Evolutionary conservation across 2,888 invertebrate species (phyloP).

Genomic region (Caenorhabditis auriculariae): DNA sequence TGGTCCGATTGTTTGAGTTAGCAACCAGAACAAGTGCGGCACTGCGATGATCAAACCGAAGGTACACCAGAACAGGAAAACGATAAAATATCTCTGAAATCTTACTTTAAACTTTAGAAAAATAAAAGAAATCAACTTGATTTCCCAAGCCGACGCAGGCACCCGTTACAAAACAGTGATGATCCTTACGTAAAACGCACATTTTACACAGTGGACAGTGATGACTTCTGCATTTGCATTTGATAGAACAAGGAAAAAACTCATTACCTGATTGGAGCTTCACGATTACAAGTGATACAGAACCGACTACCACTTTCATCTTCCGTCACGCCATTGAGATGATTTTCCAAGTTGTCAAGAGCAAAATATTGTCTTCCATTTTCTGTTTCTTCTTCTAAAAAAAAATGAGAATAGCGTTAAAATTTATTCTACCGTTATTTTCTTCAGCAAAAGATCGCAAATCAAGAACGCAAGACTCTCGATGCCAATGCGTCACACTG

Average conservation of each 20-base stretch:
- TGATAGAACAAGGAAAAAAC: background rate
- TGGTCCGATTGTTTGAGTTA: slow-evolving; percentile 41
- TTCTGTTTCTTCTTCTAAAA: slow-evolving; percentile 1
- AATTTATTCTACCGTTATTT: slow-evolving; percentile 17
- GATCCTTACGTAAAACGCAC: slow-evolving; percentile 66
- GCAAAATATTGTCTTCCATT: slow-evolving; percentile 2
- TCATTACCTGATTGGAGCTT: slow-evolving; percentile 41
- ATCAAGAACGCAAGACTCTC: slow-evolving; percentile 41
- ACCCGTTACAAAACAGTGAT: slow-evolving; percentile 66
- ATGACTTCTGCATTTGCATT: slow-evolving; percentile 47
- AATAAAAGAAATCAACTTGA: slow-evolving; percentile 44
- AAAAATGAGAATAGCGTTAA: no score
- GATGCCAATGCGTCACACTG: slow-evolving; percentile 45
- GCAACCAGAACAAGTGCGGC: slow-evolving; percentile 32
- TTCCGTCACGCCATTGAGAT: slow-evolving; percentile 19
- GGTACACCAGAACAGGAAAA: slow-evolving; percentile 63
- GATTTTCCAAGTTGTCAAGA: slow-evolving; percentile 9
- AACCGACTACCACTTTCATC: slow-evolving; percentile 38
- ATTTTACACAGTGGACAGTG: slow-evolving; percentile 65
- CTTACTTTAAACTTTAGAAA: background rate
- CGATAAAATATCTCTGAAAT: slow-evolving; percentile 64
- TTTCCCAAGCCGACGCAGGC: slow-evolving; percentile 66
- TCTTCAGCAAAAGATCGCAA: slow-evolving; percentile 28
- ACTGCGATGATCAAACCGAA: slow-evolving; percentile 47
- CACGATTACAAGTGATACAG: slow-evolving; percentile 50